These are phyloP conservation scores for Leptopilina clavipes DNA, from an alignment of 1,140 invertebrate species.

Conservation along the genomic window DNA sequence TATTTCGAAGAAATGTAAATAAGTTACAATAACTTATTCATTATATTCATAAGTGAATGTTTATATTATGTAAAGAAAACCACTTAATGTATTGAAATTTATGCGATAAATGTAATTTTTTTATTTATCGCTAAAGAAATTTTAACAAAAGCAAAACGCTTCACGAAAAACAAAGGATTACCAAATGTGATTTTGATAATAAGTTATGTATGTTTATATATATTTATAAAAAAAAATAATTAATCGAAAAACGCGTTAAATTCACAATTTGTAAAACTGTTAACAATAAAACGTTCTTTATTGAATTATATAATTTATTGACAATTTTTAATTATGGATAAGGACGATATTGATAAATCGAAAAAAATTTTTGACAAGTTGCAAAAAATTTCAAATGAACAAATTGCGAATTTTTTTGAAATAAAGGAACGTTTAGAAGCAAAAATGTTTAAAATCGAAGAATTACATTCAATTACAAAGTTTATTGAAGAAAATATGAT, in stretches of 20 bases:
- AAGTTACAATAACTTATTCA: neutral
- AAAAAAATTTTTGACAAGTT: conserved; percentile 20
- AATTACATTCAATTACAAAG: conserved; percentile 36
- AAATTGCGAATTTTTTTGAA: conserved; percentile 32
- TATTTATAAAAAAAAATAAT: neutral
- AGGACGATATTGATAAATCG: conserved; percentile 40
- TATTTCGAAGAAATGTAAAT: conserved; percentile 15
- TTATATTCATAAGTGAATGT: neutral
- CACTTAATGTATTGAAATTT: neutral
- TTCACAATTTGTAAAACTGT: too few species aligned
- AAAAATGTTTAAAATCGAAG: conserved; percentile 37
- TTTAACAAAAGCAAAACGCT: neutral
- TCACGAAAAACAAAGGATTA: neutral
- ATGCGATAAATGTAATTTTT: neutral
- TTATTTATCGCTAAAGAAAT: too few species aligned
- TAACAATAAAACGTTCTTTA: too few species aligned
- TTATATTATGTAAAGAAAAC: neutral
- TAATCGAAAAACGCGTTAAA: neutral
- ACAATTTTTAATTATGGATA: conserved; percentile 35
- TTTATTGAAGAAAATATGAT: conserved; percentile 40
- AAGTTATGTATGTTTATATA: neutral
- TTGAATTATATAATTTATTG: conserved; percentile 7
- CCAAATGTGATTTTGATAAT: too few species aligned
- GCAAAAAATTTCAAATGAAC: conserved; percentile 42
- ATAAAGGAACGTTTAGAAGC: conserved; percentile 34